Conservation (phyloP, 2,888 invertebrate genomes). For the Endomychus coccineus region DNA sequence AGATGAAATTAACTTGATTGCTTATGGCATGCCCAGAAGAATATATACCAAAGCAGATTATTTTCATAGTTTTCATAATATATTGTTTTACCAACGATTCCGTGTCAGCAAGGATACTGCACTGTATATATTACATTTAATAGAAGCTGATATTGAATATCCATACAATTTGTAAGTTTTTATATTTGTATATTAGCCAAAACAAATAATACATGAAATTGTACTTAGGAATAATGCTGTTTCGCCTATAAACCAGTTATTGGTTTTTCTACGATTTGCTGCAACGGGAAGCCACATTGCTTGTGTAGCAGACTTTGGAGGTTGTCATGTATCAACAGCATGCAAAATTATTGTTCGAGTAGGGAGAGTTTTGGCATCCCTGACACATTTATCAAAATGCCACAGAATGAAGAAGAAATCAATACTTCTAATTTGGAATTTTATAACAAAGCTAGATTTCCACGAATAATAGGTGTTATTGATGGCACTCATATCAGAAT, state of each 20-base stretch:
- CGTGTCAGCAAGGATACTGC: no score
- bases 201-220: no score
- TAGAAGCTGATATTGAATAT: no score
- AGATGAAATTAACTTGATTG: no score
- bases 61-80: no score
- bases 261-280: background rate
- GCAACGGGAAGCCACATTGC: background rate
- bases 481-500: background rate
- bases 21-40: no score
- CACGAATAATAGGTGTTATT: background rate
- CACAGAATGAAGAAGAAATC: conserved; percentile 1
- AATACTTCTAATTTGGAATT: no score
- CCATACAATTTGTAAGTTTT: no score
- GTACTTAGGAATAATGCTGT: conserved; percentile 2
- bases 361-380: background rate
- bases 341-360: background rate
- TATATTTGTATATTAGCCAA: no score
- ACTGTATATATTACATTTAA: no score
- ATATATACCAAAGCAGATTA: no score
- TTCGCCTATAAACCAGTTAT: conserved; percentile 2
- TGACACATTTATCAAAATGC: conserved; percentile 9
- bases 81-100: no score
- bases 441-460: background rate
- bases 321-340: background rate
- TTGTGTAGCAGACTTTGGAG: conserved; percentile 3